phyloP scores from a whole-genome alignment of 2,113 vertebrate species.

The Anoura caudifer region DNA sequence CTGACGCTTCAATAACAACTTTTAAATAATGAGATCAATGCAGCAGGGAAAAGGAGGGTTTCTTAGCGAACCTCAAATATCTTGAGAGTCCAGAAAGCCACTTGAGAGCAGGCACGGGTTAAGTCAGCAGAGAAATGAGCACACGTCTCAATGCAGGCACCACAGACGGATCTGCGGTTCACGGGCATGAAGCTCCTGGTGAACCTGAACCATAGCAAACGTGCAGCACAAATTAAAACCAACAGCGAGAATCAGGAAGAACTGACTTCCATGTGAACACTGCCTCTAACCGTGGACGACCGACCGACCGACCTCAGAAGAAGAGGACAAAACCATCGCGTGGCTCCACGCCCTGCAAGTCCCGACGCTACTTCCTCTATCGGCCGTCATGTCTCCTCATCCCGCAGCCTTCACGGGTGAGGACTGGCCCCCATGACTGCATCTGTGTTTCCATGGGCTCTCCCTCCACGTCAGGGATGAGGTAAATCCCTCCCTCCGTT shows the following conservation, averaged over 20 bases:
- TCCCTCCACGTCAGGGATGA: conserved; percentile 47
- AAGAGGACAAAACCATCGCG: neutral
- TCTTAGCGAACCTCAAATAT: conserved; percentile 5
- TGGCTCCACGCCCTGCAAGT: neutral
- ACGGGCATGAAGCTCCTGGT: neutral
- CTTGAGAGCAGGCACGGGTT: neutral
- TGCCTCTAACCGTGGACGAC: neutral
- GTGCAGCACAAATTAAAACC: neutral
- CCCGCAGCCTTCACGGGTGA: neutral
- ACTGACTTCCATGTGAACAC: neutral
- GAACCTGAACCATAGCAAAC: neutral
- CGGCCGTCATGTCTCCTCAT: neutral
- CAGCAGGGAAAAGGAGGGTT: neutral
- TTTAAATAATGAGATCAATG: neutral
- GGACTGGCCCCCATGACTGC: conserved; percentile 39
- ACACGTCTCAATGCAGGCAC: neutral
- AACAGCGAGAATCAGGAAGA: neutral
- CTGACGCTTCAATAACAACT: neutral
- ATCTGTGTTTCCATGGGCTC: conserved; percentile 51
- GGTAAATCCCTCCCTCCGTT: conserved; percentile 46
- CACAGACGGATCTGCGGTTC: neutral
- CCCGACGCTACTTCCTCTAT: neutral
- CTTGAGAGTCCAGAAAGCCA: neutral
- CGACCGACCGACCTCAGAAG: neutral
- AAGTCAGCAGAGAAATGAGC: neutral